Evolutionary conservation across 2,888 invertebrate genomes (phyloP), one percentile per base, ranked within the genome.

Genomic region (Cremastinae sp.): DNA sequence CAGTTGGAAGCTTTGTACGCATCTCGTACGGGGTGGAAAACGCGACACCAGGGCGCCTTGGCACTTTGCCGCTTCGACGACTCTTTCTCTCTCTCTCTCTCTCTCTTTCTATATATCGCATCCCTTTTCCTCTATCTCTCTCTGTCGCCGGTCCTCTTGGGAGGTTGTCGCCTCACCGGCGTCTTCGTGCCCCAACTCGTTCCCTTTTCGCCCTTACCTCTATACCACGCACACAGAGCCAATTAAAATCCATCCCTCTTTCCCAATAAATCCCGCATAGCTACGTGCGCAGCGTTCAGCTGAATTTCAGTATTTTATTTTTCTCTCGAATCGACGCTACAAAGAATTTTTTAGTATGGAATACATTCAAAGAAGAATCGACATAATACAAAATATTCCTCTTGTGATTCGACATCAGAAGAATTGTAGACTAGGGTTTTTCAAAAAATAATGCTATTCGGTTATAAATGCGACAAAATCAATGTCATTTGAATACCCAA

Each of bases 211-310:
- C 51, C 56, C 20, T n/a, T 37, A 75, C 51, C 73, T 51, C 47
- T 68, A 43, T 49, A 43, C 47, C 61, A 53, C 78, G 78, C 78
- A 79, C 77, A 81, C 83, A 83, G 78, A 81, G 83, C 84, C 85
- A 84, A 84, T 84, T 84, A 84, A 84, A 84, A 85, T 85, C 84
- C 49, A 75, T 75, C 75, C 75, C 75, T 71, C 73, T 58, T 68
- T 43, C 61, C 47, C 20, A 14, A 41, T 51, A 41, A 37, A 55
- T 56, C 71, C 75, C 43, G 66, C 56, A 66, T 61, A 55, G 66
- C 62, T 62, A 51, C 53, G 35, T 75, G 28, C 28, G 71, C 66
- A 56, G 56, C 71, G 55, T 35, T 41, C 61, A 18, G 39, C 51
- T 58, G 5, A 2, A 14, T 14, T 9, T 14, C 0, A 43, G n/a